These are phyloP conservation scores for Stomatorhinus ivindoensis DNA, from an alignment of 2,113 vertebrate species.

Conservation along the genomic window DNA sequence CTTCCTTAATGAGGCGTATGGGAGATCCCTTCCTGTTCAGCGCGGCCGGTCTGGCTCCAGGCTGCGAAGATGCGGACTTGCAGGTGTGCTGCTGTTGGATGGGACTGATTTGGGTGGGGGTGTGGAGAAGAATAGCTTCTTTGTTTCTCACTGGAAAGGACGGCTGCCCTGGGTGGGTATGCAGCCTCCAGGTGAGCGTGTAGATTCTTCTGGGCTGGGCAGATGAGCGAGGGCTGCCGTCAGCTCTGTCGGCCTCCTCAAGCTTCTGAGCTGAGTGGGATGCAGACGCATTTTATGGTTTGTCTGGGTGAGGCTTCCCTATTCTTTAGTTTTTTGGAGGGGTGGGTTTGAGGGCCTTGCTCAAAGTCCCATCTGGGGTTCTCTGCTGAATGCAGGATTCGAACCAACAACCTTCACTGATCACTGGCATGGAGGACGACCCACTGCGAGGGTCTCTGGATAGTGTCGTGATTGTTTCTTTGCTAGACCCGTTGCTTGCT, in stretches of 20 bases:
- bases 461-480: neutral
- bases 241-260: neutral
- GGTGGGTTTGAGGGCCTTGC: neutral
- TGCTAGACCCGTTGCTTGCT: neutral
- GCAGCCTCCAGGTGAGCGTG: neutral
- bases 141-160: neutral
- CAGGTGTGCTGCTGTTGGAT: slow-evolving; percentile 28
- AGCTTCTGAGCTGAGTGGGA: neutral
- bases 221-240: neutral
- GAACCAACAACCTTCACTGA: neutral
- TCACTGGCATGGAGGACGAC: neutral
- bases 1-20: neutral
- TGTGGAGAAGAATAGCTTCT: slow-evolving; percentile 7
- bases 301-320: neutral
- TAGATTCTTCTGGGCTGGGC: neutral
- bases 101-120: neutral
- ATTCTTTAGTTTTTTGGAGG: neutral
- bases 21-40: slow-evolving; percentile 7
- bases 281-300: neutral
- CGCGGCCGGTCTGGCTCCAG: slow-evolving; percentile 16
- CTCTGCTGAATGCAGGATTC: neutral
- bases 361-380: neutral
- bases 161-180: neutral
- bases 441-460: neutral
- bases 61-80: slow-evolving; percentile 10